A percentile compares a stretch with the other conserved stretches of the same genome.
Conservation (phyloP, 2,888 invertebrate genomes). For the Lucinisca nassula region DNA sequence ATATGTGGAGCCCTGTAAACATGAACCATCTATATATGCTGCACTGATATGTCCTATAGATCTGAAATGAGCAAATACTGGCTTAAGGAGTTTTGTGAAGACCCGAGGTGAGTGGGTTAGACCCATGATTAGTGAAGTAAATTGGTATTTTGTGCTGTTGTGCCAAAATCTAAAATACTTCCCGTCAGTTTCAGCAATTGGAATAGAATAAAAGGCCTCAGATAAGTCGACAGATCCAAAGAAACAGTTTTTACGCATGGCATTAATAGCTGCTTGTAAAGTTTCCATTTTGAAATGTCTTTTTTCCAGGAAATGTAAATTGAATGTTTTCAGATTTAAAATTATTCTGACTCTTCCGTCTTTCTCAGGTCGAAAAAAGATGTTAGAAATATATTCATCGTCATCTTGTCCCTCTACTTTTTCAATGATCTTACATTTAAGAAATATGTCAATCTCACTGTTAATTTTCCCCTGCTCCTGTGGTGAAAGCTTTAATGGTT, state of each 20-base stretch:
- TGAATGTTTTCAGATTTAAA: slow-evolving; percentile 45
- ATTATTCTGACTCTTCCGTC: slow-evolving; percentile 23
- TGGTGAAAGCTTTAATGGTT: not conserved
- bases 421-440: slow-evolving; percentile 28
- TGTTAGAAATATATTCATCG: slow-evolving; percentile 40
- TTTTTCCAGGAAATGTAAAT: slow-evolving; percentile 22
- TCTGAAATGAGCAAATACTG: slow-evolving; percentile 57
- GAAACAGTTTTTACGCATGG: slow-evolving; percentile 30
- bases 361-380: slow-evolving; percentile 41
- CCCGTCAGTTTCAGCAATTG: slow-evolving; percentile 35
- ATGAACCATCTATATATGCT: slow-evolving; percentile 59
- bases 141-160: slow-evolving; percentile 38
- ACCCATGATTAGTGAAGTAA: slow-evolving; percentile 33
- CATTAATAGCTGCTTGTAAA: slow-evolving; percentile 39
- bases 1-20: slow-evolving; percentile 38
- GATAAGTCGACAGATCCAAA: slow-evolving; percentile 53
- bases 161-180: slow-evolving; percentile 54
- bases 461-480: not conserved
- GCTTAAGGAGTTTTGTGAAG: no score
- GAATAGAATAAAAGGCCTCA: slow-evolving; percentile 55
- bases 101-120: slow-evolving; percentile 34
- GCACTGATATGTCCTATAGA: slow-evolving; percentile 23
- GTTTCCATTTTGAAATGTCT: slow-evolving; percentile 63
- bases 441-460: not conserved
- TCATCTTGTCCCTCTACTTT: not conserved